Conservation (phyloP, 2,113 vertebrate genomes). For the Lepus timidus region DNA sequence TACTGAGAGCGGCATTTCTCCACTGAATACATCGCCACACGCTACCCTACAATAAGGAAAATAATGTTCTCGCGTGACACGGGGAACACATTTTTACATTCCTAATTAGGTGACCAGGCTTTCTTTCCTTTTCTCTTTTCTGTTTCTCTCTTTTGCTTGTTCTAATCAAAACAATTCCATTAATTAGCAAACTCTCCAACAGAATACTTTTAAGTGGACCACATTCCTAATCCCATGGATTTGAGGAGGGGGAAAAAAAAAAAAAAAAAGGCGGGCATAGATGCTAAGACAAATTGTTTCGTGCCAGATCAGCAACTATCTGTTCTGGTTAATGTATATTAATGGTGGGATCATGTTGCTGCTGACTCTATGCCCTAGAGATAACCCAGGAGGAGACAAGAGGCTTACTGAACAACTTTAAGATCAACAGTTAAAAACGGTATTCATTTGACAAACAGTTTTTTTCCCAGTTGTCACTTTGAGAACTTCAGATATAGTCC, state of each 20-base stretch:
- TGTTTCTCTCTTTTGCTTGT: background rate
- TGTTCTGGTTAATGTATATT: constrained; percentile 15
- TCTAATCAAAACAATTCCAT: constrained; percentile 47
- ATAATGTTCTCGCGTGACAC: constrained; percentile 80
- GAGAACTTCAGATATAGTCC: constrained; percentile 76
- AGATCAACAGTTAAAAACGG: background rate
- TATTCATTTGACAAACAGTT: constrained; percentile 67
- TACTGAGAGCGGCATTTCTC: constrained; percentile 76
- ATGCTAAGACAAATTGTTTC: background rate
- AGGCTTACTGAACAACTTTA: background rate
- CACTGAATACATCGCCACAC: constrained; percentile 1
- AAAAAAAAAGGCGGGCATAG: background rate
- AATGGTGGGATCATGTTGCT: constrained; percentile 22
- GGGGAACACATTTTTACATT: constrained; percentile 81
- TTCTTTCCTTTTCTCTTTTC: background rate
- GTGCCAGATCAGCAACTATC: constrained; percentile 10
- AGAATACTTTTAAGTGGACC: constrained; percentile 15
- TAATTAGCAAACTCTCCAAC: constrained; percentile 31
- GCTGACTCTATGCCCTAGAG: constrained; percentile 21
- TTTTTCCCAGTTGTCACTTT: constrained; percentile 83
- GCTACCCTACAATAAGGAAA: constrained; percentile 39
- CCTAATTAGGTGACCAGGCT: constrained; percentile 69
- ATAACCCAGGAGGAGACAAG: constrained; percentile 37
- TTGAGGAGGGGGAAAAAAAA: background rate
- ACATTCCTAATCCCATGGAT: constrained; percentile 28